Base-by-base conservation (phyloP, 2,888 invertebrate species). In the Antheraea assamensis region DNA sequence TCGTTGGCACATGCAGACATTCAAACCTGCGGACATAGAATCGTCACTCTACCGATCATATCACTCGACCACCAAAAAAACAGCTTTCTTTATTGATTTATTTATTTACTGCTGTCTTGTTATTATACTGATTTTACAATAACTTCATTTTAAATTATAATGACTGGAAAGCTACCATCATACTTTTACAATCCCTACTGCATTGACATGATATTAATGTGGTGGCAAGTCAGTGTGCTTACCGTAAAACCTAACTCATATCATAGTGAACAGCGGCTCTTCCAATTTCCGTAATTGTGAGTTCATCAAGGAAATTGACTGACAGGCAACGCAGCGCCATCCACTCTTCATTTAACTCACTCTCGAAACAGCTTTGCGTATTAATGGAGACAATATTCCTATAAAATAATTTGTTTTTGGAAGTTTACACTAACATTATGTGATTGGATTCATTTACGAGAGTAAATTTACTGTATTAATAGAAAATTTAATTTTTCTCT, bases 291-390 rank as follows among this genome's bases (percentile, higher is more conserved):
- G 90, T 92, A 92, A 93, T 92, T 92, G 92, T 91, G 87, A 91
- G 87, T 91, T 92, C 91, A 92, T 93, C 91, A 92, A 91, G 90
- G 91, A 92, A 93, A 92, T 92, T 92, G 92, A 90, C 88, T 90
- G 85, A 86, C 86, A 89, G 90, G 88, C 88, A 88, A 87, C 87
- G 87, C 85, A 84, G 86, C 84, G 86, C 86, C 86, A 87, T 87
- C 83, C 84, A 87, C 84, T 88, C 84, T 85, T 87, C 88, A 88
- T 87, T 88, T 87, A 35, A 21, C 31, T 35, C 68, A n/a, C 3
- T 19, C 19, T 66, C 31, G 31, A 21, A n/a, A 68, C 24, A 68
- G 68, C n/a, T 68, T 68, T 68, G 35, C 35, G 68, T 68, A 7
- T 68, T 68, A 30, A 0, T 30, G 30, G 27, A 30, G 27, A 64